A percentile compares a stretch with the other conserved stretches of the same genome.
Evolutionary conservation across 1,140 invertebrate species (phyloP).

Genomic region (Cotesia chilonis): DNA sequence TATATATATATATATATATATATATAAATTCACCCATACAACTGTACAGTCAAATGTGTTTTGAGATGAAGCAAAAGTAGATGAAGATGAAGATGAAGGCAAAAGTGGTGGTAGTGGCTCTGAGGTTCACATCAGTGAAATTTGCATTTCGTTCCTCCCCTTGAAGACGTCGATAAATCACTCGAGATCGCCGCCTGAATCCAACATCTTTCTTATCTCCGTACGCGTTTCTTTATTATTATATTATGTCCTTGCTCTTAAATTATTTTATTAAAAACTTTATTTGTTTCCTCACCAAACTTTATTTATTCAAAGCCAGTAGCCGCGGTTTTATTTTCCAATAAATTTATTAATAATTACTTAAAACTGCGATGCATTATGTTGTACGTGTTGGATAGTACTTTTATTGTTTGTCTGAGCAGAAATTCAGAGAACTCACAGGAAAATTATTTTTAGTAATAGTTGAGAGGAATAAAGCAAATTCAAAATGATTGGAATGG

Average conservation of each 20-base stretch:
- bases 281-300: neutral
- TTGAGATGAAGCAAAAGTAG: too few relatives aligned
- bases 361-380: too few relatives aligned
- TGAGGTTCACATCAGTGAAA: conserved; percentile 49
- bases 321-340: too few relatives aligned
- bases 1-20: too few relatives aligned
- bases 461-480: neutral
- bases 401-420: too few relatives aligned
- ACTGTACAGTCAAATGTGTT: too few relatives aligned
- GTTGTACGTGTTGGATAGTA: too few relatives aligned
- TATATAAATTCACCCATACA: too few relatives aligned
- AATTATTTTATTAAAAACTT: conserved; percentile 12
- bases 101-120: conserved; percentile 3
- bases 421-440: neutral
- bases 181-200: conserved; percentile 35
- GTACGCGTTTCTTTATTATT: conserved; percentile 12
- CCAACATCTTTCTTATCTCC: conserved; percentile 11
- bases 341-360: too few relatives aligned
- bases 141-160: conserved; percentile 51
- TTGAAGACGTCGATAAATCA: conserved; percentile 53
- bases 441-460: conserved; percentile 5
- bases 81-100: conserved; percentile 6
- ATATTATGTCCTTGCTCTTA: neutral
- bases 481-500: conserved; percentile 12
- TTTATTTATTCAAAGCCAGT: too few relatives aligned